Conservation (phyloP, 2,113 vertebrate genomes). For the Poeciliopsis retropinna region DNA sequence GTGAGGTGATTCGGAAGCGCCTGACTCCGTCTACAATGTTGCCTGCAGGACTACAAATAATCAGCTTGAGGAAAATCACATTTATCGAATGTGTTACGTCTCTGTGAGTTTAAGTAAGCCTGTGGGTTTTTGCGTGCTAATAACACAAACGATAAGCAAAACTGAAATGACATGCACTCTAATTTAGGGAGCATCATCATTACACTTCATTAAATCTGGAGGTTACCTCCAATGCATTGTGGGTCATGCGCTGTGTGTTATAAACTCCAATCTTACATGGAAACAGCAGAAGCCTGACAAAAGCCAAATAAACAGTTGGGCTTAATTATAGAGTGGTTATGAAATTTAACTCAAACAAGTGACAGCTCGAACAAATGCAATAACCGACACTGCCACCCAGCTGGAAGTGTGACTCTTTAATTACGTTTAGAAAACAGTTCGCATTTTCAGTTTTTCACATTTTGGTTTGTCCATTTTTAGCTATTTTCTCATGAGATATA, state of each 20-base stretch:
- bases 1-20: constrained; percentile 10
- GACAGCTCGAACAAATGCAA: constrained; percentile 27
- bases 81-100: constrained; percentile 28
- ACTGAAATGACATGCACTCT: constrained; percentile 14
- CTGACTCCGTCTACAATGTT: constrained; percentile 17
- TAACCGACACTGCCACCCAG: constrained; percentile 36
- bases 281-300: constrained; percentile 23
- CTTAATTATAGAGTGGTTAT: constrained; percentile 42
- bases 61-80: constrained; percentile 42
- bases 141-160: constrained; percentile 10
- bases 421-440: neutral
- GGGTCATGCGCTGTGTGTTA: constrained; percentile 29
- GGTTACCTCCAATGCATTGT: constrained; percentile 40
- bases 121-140: constrained; percentile 8
- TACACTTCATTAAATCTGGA: constrained; percentile 55
- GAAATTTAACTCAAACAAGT: constrained; percentile 27
- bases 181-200: constrained; percentile 40
- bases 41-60: constrained; percentile 34
- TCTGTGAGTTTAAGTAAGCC: neutral
- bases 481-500: neutral
- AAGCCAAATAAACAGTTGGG: constrained; percentile 35
- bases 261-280: constrained; percentile 21
- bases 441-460: neutral
- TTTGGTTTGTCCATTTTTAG: neutral
- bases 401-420: constrained; percentile 16